Conservation (phyloP, 2,888 invertebrate genomes). For the Nasonovia ribisnigri region DNA sequence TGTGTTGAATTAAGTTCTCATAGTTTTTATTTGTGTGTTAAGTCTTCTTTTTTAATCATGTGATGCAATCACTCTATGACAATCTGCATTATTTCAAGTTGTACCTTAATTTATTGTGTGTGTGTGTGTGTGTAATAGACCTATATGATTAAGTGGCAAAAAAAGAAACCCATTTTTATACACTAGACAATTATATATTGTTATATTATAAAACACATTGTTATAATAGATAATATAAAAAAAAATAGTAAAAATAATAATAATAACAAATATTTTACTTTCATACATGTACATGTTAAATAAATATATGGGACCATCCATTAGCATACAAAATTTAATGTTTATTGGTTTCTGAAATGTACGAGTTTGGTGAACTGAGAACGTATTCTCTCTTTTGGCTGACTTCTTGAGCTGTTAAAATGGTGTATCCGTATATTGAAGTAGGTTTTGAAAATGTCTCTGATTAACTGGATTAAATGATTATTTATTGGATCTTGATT, state of each 20-base stretch:
- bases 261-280: not conserved
- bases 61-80: too few relatives aligned
- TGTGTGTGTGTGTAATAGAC: not conserved
- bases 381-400: constrained; percentile 18
- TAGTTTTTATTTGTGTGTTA: too few relatives aligned
- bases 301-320: not conserved
- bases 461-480: not conserved
- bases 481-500: constrained; percentile 37
- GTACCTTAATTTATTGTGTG: too few relatives aligned
- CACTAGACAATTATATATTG: too few relatives aligned
- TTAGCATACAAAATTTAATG: not conserved
- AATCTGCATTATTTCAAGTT: too few relatives aligned
- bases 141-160: not conserved
- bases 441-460: constrained; percentile 24
- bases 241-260: too few relatives aligned
- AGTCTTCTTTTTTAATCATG: too few relatives aligned
- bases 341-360: constrained; percentile 20
- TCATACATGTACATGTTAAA: not conserved
- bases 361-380: not conserved
- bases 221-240: too few relatives aligned
- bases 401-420: constrained; percentile 24
- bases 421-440: constrained; percentile 15
- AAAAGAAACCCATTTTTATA: not conserved
- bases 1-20: too few relatives aligned
- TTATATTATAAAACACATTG: too few relatives aligned